phyloP scores from a whole-genome alignment of 2,888 invertebrate species.

The Cryptus armator region DNA sequence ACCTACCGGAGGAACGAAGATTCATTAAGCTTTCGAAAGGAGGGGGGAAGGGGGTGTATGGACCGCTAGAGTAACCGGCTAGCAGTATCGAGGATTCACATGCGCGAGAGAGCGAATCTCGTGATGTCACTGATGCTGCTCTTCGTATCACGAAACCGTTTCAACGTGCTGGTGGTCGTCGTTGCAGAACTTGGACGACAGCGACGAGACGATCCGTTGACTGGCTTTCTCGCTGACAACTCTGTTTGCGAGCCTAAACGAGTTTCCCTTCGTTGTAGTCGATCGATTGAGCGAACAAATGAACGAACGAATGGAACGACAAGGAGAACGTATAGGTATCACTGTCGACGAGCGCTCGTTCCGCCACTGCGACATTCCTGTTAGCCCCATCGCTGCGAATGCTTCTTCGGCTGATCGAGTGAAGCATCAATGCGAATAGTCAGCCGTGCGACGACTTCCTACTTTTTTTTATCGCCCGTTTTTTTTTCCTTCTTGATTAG shows the following conservation, averaged over 20 bases:
- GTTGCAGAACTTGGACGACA: constrained; percentile 58
- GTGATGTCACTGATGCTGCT: constrained; percentile 32
- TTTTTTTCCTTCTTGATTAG: neutral
- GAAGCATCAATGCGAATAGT: constrained; percentile 58
- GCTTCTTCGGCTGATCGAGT: constrained; percentile 58
- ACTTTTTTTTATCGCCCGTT: neutral
- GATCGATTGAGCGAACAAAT: constrained; percentile 45
- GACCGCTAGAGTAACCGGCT: constrained; percentile 6
- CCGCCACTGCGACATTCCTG: constrained; percentile 39
- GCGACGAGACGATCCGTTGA: constrained; percentile 59
- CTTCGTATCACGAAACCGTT: constrained; percentile 8
- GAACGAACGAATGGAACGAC: constrained; percentile 41
- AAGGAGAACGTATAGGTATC: constrained; percentile 13
- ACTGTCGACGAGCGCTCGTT: constrained; percentile 43
- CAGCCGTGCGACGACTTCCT: constrained; percentile 42
- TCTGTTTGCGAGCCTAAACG: constrained; percentile 69
- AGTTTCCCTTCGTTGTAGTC: constrained; percentile 60
- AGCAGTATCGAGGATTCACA: neutral
- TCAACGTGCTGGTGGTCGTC: constrained; percentile 28
- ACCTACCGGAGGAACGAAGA: constrained; percentile 67
- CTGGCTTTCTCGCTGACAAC: constrained; percentile 70
- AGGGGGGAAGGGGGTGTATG: constrained; percentile 43
- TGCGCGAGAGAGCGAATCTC: constrained; percentile 25
- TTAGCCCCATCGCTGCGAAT: constrained; percentile 51
- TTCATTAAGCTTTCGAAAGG: constrained; percentile 69